Evolutionary conservation across 2,113 vertebrate species (phyloP).

Genomic region (Herpailurus yagouaroundi): DNA sequence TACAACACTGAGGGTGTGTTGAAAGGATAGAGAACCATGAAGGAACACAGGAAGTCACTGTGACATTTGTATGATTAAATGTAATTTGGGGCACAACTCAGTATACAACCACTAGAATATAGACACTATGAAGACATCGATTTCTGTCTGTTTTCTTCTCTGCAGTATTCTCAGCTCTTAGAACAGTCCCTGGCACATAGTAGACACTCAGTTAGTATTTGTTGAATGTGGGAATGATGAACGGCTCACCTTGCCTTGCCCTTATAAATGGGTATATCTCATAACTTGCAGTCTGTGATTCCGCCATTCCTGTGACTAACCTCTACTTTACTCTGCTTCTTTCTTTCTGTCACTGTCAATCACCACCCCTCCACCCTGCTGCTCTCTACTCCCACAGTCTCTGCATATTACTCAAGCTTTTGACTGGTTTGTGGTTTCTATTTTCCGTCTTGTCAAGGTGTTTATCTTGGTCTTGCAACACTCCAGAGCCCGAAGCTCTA

Average conservation of each 20-base stretch:
- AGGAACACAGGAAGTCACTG: background rate
- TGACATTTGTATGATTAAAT: background rate
- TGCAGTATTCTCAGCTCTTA: background rate
- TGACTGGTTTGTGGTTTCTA: conserved; percentile 42
- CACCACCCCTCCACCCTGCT: background rate
- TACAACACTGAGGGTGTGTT: background rate
- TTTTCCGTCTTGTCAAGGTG: conserved; percentile 30
- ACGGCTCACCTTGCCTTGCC: background rate
- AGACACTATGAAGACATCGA: background rate
- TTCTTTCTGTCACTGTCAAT: background rate
- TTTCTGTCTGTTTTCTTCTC: background rate
- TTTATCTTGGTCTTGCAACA: conserved; percentile 33
- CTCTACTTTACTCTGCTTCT: background rate
- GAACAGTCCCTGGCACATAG: background rate
- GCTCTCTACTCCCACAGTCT: background rate
- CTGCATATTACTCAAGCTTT: conserved; percentile 40
- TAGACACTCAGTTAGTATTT: background rate
- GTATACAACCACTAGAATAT: background rate
- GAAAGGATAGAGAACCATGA: background rate
- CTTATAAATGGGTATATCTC: background rate
- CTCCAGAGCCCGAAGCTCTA: background rate
- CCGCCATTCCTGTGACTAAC: background rate
- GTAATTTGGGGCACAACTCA: background rate
- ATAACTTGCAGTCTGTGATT: background rate
- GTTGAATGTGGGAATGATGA: background rate